phyloP scores from a whole-genome alignment of 2,797 vertebrate species.

The Mycteria americana region DNA sequence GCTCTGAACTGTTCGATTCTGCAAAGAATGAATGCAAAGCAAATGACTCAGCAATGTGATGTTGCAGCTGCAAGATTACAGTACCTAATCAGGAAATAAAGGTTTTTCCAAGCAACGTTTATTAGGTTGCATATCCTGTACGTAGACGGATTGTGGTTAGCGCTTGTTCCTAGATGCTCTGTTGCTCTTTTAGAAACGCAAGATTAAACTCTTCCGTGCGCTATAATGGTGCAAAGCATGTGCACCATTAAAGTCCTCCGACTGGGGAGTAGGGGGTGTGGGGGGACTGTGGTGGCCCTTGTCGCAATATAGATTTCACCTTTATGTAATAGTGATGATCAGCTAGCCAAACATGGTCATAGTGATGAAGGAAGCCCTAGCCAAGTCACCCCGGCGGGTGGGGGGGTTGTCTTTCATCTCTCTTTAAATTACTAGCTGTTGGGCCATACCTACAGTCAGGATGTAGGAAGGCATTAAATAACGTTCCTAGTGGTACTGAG shows the following conservation, averaged over 20 bases:
- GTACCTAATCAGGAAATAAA: slow-evolving; percentile 2
- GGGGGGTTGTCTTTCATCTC: not conserved
- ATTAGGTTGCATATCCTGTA: not conserved
- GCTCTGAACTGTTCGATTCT: not conserved
- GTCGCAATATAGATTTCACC: not conserved
- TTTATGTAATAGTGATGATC: not conserved
- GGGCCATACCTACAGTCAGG: not conserved
- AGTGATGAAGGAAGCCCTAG: not conserved
- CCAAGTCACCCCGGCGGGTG: not conserved
- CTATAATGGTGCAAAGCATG: not conserved
- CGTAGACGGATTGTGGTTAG: not conserved
- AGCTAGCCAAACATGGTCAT: not conserved
- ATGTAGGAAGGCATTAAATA: not conserved
- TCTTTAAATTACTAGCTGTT: not conserved
- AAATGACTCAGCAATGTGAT: not conserved
- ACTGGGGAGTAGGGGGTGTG: not conserved
- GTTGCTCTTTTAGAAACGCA: not conserved
- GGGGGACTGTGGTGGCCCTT: not conserved
- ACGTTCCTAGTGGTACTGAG: not conserved
- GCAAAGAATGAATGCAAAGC: not conserved
- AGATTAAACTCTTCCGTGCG: not conserved
- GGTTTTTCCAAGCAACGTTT: not conserved
- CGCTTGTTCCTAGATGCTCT: not conserved
- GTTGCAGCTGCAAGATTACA: not conserved
- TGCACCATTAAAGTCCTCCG: not conserved